Base-by-base conservation (phyloP, 1,140 invertebrate genomes). In the Ctenoplectra terminalis region DNA sequence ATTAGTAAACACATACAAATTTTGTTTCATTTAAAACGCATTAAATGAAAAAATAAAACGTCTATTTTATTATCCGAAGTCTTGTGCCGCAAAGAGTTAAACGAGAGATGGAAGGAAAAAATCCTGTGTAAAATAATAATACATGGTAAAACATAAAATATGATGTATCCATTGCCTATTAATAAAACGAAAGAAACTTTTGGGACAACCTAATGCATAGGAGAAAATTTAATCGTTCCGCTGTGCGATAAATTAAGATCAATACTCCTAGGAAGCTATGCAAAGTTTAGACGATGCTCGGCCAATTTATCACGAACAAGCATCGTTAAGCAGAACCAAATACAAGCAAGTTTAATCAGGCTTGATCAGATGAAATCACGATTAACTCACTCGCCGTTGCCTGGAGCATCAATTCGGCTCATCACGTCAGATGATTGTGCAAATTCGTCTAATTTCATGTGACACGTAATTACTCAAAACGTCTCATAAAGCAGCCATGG, bases 311-410 rank as follows among this genome's bases (percentile, higher is more conserved):
- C 75, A 78, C 23, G 54, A 71, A 60, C 75, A 37, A 37, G 75
- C 29, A 23, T 60, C 43, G 54, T 78, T 77, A 60, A 46, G 54
- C 75, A 48, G 15, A n/a, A 11, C 26, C 40, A 34, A 78, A 71
- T 50, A 48, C 43, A 78, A 71, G 52, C 75, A 60, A 71, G 66
- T 78, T 71, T 60, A 78, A 70, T 50, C 75, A 78, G 48, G 66
- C 54, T 20, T 37, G 66, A 78, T 71, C 66, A 60, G 66, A 78
- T 29, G 75, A 78, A 78, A 78, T 71, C 43, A 70, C 75, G 52
- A 71, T 78, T 71, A 78, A 71, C 54, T 50, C 52, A 40, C n/a
- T n/a, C 75, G 43, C 48, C 54, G 43, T 58, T 60, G 52, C 75
- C 29, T 6, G 31, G 17, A 48, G 40, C 64, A 70, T 70, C 43